Percentiles rank a stretch among this genome's conserved stretches.
Evolutionary conservation across 2,113 vertebrate genomes (phyloP).

Genomic region (Erythrolamprus reginae): DNA sequence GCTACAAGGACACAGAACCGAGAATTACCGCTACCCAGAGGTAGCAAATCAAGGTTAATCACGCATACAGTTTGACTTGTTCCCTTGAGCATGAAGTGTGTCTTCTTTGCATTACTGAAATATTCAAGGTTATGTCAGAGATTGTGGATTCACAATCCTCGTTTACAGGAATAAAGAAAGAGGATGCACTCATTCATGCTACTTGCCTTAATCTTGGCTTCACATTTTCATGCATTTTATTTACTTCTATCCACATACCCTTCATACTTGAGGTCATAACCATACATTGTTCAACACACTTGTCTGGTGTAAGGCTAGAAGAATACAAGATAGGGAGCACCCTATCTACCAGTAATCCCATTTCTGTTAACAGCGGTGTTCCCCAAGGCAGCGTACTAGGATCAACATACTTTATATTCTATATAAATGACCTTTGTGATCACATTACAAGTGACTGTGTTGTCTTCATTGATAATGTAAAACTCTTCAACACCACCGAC

Average conservation of each 20-base stretch:
- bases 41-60: constrained; percentile 20
- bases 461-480: too few species aligned
- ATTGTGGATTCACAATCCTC: neutral
- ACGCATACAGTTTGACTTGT: neutral
- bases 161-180: neutral
- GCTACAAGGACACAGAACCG: neutral
- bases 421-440: too few species aligned
- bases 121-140: constrained; percentile 6
- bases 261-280: neutral
- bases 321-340: too few species aligned
- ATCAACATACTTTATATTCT: too few species aligned
- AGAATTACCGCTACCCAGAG: neutral
- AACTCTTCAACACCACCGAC: too few species aligned
- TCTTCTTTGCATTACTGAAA: neutral
- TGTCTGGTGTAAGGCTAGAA: neutral
- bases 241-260: neutral
- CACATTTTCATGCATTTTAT: neutral
- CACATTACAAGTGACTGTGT: too few species aligned
- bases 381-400: too few species aligned
- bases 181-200: neutral
- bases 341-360: too few species aligned
- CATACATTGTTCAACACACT: neutral
- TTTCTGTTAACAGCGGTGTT: too few species aligned
- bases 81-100: neutral
- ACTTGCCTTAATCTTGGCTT: neutral